Evolutionary conservation across 2,888 invertebrate species (phyloP).

Genomic region (Hyppa rectilinea): DNA sequence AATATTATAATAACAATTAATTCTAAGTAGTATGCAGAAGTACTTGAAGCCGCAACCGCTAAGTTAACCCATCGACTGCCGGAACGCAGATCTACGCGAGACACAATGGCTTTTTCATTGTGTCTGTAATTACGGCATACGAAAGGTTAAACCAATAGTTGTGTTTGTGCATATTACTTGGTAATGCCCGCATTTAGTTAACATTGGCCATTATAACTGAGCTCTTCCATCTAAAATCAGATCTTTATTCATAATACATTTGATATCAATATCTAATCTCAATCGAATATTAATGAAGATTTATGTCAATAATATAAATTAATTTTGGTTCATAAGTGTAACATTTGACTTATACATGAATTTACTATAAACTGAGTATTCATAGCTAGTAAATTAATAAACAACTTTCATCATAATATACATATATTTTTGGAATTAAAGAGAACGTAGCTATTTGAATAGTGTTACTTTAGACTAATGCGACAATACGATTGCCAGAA

Average conservation of each 20-base stretch:
- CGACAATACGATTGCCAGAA: constrained; percentile 16
- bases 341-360: constrained; percentile 54
- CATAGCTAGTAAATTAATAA: constrained; percentile 56
- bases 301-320: constrained; percentile 21
- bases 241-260: constrained; percentile 56
- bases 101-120: too few species aligned
- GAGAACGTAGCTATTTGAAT: constrained; percentile 1
- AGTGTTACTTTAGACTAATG: constrained; percentile 21
- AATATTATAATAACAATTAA: constrained; percentile 8
- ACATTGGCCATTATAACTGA: constrained; percentile 66
- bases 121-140: too few species aligned
- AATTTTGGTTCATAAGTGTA: constrained; percentile 44
- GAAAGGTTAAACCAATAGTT: constrained; percentile 43
- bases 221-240: constrained; percentile 51
- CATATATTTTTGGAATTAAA: constrained; percentile 30
- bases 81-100: too few species aligned
- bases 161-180: constrained; percentile 65
- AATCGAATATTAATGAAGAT: constrained; percentile 37
- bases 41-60: constrained; percentile 34
- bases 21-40: constrained; percentile 1
- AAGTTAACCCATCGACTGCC: too few species aligned
- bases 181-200: constrained; percentile 69
- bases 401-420: constrained; percentile 47
- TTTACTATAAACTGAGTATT: constrained; percentile 62
- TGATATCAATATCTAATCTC: constrained; percentile 62